These are phyloP conservation scores for Sinotaia quadrata DNA, from an alignment of 2,888 invertebrate genomes.

Conservation along the genomic window DNA sequence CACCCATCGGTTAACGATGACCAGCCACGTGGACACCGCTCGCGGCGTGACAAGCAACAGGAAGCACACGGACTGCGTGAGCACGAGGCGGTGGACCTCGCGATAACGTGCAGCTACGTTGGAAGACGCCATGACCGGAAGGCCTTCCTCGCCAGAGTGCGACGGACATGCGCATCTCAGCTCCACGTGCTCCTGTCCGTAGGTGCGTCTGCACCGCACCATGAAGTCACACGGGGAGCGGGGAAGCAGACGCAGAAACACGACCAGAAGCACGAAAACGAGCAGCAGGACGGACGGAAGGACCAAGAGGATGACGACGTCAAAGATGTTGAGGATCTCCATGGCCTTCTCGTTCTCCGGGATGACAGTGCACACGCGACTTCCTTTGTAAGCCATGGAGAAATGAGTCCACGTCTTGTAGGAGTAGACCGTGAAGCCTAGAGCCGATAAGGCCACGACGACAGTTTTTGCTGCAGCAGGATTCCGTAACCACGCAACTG, in stretches of 20 bases:
- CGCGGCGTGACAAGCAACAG: slow-evolving; percentile 51
- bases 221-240: neutral
- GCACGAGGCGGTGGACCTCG: slow-evolving; percentile 45
- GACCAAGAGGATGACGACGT: slow-evolving; percentile 48
- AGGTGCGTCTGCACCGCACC: neutral
- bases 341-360: slow-evolving; percentile 50
- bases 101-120: slow-evolving; percentile 32
- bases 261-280: slow-evolving; percentile 41
- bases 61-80: slow-evolving; percentile 46
- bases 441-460: slow-evolving; percentile 42
- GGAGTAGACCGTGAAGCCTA: slow-evolving; percentile 51
- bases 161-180: neutral
- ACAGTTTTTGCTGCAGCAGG: slow-evolving; percentile 44
- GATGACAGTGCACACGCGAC: slow-evolving; percentile 46
- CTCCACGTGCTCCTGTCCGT: neutral
- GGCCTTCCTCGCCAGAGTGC: neutral
- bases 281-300: slow-evolving; percentile 49
- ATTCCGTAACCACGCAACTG: slow-evolving; percentile 40
- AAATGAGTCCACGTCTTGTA: slow-evolving; percentile 61
- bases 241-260: slow-evolving; percentile 29
- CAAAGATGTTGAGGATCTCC: slow-evolving; percentile 49
- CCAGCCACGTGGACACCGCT: slow-evolving; percentile 45
- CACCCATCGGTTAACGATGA: slow-evolving; percentile 39
- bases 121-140: neutral
- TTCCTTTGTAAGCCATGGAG: slow-evolving; percentile 35